Percentiles rank a stretch among this genome's conserved stretches.
Conservation (phyloP, 1,140 invertebrate species). For the Paracyclopina nana region DNA sequence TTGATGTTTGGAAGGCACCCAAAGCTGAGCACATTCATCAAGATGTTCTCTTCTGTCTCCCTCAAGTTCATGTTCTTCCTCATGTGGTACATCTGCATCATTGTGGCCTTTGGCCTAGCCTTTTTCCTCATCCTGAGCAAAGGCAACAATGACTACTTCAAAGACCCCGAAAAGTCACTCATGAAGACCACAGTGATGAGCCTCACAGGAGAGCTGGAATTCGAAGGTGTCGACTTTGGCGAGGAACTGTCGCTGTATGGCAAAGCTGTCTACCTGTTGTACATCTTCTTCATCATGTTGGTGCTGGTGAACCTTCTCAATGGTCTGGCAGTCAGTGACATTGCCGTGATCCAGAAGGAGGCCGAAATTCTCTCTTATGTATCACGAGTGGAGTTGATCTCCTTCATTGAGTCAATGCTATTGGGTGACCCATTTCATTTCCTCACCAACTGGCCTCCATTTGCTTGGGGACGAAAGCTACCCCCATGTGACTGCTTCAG, state of each 20-base stretch:
- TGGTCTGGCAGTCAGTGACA: slow-evolving; percentile 23
- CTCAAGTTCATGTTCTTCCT: slow-evolving; percentile 22
- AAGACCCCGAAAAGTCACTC: slow-evolving; percentile 5
- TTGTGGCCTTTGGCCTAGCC: slow-evolving; percentile 23
- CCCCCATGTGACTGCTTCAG: slow-evolving; percentile 1
- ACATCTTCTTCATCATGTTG: slow-evolving; percentile 23
- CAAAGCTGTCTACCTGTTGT: slow-evolving; percentile 22
- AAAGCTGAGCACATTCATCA: slow-evolving; percentile 34
- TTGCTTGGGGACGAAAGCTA: slow-evolving; percentile 24
- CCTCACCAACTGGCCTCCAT: slow-evolving; percentile 28
- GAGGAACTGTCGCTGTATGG: slow-evolving; percentile 15
- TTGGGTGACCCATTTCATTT: slow-evolving; percentile 26
- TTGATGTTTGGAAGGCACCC: slow-evolving; percentile 50
- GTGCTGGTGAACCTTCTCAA: slow-evolving; percentile 24
- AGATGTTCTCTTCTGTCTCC: slow-evolving; percentile 22
- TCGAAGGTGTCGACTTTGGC: slow-evolving; percentile 20
- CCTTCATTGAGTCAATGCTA: slow-evolving; percentile 45
- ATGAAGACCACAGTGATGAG: slow-evolving; percentile 19
- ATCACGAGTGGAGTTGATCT: slow-evolving; percentile 40
- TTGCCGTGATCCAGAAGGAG: slow-evolving; percentile 19
- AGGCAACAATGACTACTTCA: slow-evolving; percentile 16
- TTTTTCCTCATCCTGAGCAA: slow-evolving; percentile 23
- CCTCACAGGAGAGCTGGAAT: slow-evolving; percentile 22
- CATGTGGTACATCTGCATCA: slow-evolving; percentile 21
- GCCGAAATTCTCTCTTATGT: slow-evolving; percentile 38